phyloP scores from a whole-genome alignment of 1,140 invertebrate genomes.

The Trinorchestia longiramus region DNA sequence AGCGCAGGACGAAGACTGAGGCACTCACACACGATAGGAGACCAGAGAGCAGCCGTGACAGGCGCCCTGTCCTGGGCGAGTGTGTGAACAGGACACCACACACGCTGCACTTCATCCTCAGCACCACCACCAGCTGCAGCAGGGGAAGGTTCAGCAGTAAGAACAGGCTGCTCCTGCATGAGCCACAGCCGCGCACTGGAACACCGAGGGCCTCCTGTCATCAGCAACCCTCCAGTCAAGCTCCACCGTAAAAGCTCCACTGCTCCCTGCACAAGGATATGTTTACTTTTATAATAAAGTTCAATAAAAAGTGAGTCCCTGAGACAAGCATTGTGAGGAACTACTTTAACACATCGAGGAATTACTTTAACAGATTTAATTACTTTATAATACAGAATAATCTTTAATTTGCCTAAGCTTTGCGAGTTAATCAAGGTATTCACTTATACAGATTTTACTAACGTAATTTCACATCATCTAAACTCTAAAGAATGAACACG shows the following conservation, averaged over 20 bases:
- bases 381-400: no score
- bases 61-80: background rate
- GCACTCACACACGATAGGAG: background rate
- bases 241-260: constrained; percentile 20
- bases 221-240: background rate
- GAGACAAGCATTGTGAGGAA: no score
- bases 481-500: no score
- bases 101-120: constrained; percentile 2
- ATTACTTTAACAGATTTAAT: no score
- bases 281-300: background rate
- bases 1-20: no score
- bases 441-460: no score
- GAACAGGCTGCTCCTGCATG: background rate
- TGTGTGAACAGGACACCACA: background rate
- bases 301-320: background rate
- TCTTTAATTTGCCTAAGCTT: no score
- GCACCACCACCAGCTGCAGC: background rate
- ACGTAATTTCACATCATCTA: no score
- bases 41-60: constrained; percentile 8
- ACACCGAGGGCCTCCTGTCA: constrained; percentile 23
- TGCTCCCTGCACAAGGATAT: background rate
- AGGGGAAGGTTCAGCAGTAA: background rate
- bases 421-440: no score
- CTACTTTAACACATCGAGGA: no score
- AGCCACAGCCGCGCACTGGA: constrained; percentile 13